phyloP scores from a whole-genome alignment of 2,797 vertebrate species.

The Prionace glauca region DNA sequence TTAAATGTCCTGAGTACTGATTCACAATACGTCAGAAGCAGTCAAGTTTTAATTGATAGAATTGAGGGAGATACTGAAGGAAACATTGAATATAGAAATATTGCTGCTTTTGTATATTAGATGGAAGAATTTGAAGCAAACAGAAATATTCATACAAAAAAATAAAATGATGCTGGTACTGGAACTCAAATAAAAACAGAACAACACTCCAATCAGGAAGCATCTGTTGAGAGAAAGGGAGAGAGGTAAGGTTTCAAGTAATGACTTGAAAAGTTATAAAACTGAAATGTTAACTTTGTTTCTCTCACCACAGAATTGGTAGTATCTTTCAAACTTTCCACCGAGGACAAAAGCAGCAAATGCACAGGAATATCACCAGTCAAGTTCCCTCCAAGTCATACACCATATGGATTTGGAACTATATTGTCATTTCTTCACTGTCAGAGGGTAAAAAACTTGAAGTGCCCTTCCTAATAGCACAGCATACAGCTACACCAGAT shows the following conservation, averaged over 20 bases:
- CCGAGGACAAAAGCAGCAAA: too few relatives aligned
- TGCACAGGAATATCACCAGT: too few relatives aligned
- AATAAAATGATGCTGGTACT: background rate
- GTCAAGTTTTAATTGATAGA: background rate
- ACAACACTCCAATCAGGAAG: background rate
- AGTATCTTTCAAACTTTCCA: too few relatives aligned
- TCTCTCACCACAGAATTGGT: background rate
- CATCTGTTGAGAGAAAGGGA: background rate
- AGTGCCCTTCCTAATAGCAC: too few relatives aligned
- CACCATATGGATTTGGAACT: too few relatives aligned
- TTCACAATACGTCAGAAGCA: background rate
- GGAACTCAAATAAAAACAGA: background rate
- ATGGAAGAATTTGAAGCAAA: background rate
- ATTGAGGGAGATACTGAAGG: background rate
- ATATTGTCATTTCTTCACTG: too few relatives aligned
- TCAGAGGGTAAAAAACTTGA: too few relatives aligned
- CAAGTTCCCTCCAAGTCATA: too few relatives aligned
- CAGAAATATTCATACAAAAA: background rate
- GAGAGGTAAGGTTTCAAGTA: background rate
- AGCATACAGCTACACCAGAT: too few relatives aligned
- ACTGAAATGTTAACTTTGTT: background rate
- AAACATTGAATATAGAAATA: background rate
- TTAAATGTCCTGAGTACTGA: background rate
- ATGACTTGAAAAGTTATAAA: background rate
- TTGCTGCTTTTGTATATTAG: background rate